Evolutionary conservation across 2,113 vertebrate genomes (phyloP), one percentile per base, ranked within the genome.

Genomic region (Megalops atlanticus): DNA sequence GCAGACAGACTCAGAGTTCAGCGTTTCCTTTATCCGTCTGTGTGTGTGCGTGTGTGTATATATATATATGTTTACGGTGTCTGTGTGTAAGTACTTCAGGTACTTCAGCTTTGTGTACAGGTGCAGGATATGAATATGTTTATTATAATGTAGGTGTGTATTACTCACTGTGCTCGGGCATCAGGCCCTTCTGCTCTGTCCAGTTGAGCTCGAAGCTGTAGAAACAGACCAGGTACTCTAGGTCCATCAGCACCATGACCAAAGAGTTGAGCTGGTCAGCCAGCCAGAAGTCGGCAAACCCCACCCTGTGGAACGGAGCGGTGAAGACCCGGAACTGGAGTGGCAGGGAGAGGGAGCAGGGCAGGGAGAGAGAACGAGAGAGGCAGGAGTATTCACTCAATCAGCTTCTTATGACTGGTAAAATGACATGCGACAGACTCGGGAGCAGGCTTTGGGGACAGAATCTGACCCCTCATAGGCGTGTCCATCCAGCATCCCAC

Each of bases 221-320:
- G 92, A 98, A 99, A 88, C 98, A 99, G 93, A 99, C 96, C 95
- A 99, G 96, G 92, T 98, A 99, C 93, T 99, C 98, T 91, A 99
- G 93, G 89, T 99, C 98, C 96, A 98, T 97, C 78, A 99, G 92
- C 86, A 98, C 96, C 79, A 97, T 91, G 0, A 91, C 95, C 87
- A 99, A 93, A 86, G 97, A 99, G 92, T 99, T 99, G 54, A 99
- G 92, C 91, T 99, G 98, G 93, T 99, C 98, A 1, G 98, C 98
- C 91, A 99, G 93, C 98, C 98, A 99, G 95, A 99, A 99, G 93
- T 99, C 98, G 79, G 98, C 98, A 1, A 99, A 99, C 88, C 96
- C 98, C n/a, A 99, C 98, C 24, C 95, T 96, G 89, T 99, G 97
- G 90, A 99, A 99, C 14, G 98, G 98, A 85, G 97, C 97, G 0